A percentile compares a stretch with the other conserved stretches of the same genome.
These are phyloP conservation scores for Sebastolobus altivelis DNA, from an alignment of 2,797 vertebrate genomes.

Conservation along the genomic window DNA sequence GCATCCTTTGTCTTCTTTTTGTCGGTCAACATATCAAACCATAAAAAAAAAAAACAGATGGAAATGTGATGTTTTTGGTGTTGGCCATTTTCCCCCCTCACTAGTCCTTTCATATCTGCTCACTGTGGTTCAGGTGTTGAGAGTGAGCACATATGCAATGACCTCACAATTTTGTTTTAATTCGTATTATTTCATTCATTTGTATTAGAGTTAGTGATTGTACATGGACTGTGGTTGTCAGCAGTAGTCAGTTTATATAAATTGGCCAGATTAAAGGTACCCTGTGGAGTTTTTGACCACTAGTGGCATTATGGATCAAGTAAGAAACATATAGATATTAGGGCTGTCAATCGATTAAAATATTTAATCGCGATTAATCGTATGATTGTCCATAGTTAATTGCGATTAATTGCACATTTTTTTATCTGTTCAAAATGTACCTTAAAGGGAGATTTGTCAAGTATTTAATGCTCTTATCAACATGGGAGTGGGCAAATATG, in stretches of 20 bases:
- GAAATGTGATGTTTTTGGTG: constrained; percentile 32
- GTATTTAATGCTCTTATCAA: no score
- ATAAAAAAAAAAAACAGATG: not conserved
- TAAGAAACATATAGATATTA: not conserved
- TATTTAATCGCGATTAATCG: no score
- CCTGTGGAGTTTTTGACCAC: constrained; percentile 40
- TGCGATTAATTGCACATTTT: no score
- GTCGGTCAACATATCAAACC: constrained; percentile 46
- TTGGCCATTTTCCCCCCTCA: constrained; percentile 38
- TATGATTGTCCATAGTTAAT: no score
- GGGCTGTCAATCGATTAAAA: no score
- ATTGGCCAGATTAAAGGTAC: constrained; percentile 46
- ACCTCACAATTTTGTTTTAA: constrained; percentile 55
- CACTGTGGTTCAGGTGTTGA: constrained; percentile 22
- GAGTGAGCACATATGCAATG: constrained; percentile 66
- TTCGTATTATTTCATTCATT: constrained; percentile 48
- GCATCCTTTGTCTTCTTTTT: constrained; percentile 41
- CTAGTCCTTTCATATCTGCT: constrained; percentile 67
- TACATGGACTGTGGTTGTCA: constrained; percentile 28
- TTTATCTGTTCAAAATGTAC: no score
- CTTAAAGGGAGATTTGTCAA: no score
- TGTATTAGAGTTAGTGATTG: constrained; percentile 38
- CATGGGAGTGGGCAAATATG: no score
- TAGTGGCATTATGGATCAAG: not conserved
- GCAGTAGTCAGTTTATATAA: constrained; percentile 12